A percentile compares a stretch with the other conserved stretches of the same genome.
These are phyloP conservation scores for Rhinogobio ventralis DNA, from an alignment of 2,797 vertebrate genomes.

Conservation along the genomic window DNA sequence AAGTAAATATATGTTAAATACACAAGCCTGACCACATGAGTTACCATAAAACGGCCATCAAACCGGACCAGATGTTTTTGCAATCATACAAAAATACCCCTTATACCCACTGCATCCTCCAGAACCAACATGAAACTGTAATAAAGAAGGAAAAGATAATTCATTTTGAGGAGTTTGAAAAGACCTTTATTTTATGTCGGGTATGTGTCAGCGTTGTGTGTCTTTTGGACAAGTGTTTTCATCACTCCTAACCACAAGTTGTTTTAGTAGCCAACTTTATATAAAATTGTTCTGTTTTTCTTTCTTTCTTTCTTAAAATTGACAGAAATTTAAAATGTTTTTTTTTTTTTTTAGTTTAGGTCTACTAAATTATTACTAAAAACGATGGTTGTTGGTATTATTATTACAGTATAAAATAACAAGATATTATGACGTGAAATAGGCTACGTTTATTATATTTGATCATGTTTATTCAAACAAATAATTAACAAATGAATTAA, in stretches of 20 bases:
- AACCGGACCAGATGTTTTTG: slow-evolving; percentile 55
- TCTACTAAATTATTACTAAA: neutral
- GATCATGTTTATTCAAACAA: neutral
- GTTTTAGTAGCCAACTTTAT: slow-evolving; percentile 42
- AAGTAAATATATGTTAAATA: slow-evolving; percentile 44
- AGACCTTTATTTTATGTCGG: slow-evolving; percentile 10
- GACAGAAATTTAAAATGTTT: neutral
- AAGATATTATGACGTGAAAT: neutral
- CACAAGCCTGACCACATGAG: slow-evolving; percentile 48
- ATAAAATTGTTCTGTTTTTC: slow-evolving; percentile 9
- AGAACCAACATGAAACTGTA: slow-evolving; percentile 51
- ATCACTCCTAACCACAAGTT: slow-evolving; percentile 50
- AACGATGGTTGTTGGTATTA: neutral
- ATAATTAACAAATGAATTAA: neutral
- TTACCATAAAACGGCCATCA: slow-evolving; percentile 54
- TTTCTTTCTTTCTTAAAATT: slow-evolving; percentile 26
- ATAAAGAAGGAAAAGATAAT: slow-evolving; percentile 50
- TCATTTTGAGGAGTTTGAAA: slow-evolving; percentile 29
- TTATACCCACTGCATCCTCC: slow-evolving; percentile 35
- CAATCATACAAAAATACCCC: slow-evolving; percentile 50
- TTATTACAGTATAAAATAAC: neutral
- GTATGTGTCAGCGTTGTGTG: slow-evolving; percentile 20
- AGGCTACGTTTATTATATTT: neutral
- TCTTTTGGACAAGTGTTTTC: slow-evolving; percentile 52
- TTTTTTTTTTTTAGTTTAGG: neutral